Base-by-base conservation (phyloP, 2,113 vertebrate genomes). In the Paraplagusia blochii region DNA sequence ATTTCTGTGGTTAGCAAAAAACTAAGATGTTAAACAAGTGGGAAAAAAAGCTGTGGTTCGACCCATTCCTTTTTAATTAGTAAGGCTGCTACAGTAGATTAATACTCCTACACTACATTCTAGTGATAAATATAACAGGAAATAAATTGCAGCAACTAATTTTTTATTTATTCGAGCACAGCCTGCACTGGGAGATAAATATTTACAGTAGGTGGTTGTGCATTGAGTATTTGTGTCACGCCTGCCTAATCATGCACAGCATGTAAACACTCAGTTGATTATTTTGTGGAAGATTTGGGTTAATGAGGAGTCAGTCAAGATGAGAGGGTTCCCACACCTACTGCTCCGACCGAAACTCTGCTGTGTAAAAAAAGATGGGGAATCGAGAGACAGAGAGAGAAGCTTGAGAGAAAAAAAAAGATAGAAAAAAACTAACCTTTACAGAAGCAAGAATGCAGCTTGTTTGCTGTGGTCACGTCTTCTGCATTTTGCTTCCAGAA, bases 371-470 rank as follows among this genome's bases (percentile, higher is more conserved):
- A 4, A 12, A 17, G 6, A 13, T 8, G 22, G n/a, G 48, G 8
- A 29, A n/a, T 9, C n/a, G 22, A 14, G 29, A 51, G 74, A 72
- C 59, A 79, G 61, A 84, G 47, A 84, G 47, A 57, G 44, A 22
- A 40, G 42, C 11, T 29, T 11, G 44, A 9, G 3, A 17, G 7
- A 44, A 76, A 58, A 63, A 82, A 66, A 61, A 22, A 87, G 76
- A n/a, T n/a, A n/a, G n/a, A 77, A 77, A 79, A 81, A 84, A 80
- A 90, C 89, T 85, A 89, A 92, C 91, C 91, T 92, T 88, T 88
- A 84, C 77, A 88, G 82, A 88, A 87, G 85, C 84, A 88, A 88
- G 87, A 86, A 88, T 84, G 87, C 78, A 82, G 83, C 85, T 86
- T 83, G 78, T 81, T 85, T 87, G 87, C 86, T 85, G 87, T 84